Evolutionary conservation across 2,797 vertebrate species (phyloP).

Genomic region (Oryzias sinensis): DNA sequence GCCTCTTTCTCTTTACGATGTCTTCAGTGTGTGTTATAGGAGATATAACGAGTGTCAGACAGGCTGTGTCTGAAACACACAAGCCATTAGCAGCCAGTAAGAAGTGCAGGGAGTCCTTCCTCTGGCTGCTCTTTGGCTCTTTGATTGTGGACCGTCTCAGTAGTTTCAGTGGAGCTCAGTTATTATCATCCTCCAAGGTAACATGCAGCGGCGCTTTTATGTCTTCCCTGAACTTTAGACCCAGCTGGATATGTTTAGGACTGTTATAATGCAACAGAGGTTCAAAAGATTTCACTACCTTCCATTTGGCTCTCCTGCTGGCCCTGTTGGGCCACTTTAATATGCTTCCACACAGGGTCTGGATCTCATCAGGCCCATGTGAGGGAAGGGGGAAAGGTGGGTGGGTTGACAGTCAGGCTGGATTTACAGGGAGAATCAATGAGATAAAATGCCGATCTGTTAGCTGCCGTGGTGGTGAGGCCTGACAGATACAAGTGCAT

Average conservation of each 20-base stretch:
- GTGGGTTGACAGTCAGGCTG: slow-evolving; percentile 65
- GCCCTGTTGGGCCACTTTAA: slow-evolving; percentile 84
- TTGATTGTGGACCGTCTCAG: slow-evolving; percentile 80
- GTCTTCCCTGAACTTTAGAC: slow-evolving; percentile 82
- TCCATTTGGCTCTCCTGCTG: slow-evolving; percentile 84
- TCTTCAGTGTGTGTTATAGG: slow-evolving; percentile 53
- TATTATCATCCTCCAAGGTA: slow-evolving; percentile 82
- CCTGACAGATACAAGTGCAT: slow-evolving; percentile 63
- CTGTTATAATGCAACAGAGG: slow-evolving; percentile 84
- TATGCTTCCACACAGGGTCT: slow-evolving; percentile 80
- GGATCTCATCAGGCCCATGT: slow-evolving; percentile 84
- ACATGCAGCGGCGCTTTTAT: slow-evolving; percentile 79
- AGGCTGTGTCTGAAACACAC: slow-evolving; percentile 68
- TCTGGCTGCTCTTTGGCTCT: slow-evolving; percentile 63
- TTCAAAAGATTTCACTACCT: slow-evolving; percentile 85
- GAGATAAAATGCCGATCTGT: slow-evolving; percentile 70
- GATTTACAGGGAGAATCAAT: slow-evolving; percentile 65
- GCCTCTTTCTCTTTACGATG: slow-evolving; percentile 61
- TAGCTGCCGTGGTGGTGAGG: slow-evolving; percentile 66
- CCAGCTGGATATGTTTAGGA: slow-evolving; percentile 86
- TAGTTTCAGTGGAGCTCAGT: slow-evolving; percentile 78
- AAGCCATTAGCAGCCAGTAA: slow-evolving; percentile 78
- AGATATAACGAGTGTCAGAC: slow-evolving; percentile 66
- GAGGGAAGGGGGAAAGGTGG: slow-evolving; percentile 70
- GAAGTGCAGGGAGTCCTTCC: slow-evolving; percentile 75